Evolutionary conservation across 1,140 invertebrate species (phyloP).

Genomic region (Heliconius hermathena): DNA sequence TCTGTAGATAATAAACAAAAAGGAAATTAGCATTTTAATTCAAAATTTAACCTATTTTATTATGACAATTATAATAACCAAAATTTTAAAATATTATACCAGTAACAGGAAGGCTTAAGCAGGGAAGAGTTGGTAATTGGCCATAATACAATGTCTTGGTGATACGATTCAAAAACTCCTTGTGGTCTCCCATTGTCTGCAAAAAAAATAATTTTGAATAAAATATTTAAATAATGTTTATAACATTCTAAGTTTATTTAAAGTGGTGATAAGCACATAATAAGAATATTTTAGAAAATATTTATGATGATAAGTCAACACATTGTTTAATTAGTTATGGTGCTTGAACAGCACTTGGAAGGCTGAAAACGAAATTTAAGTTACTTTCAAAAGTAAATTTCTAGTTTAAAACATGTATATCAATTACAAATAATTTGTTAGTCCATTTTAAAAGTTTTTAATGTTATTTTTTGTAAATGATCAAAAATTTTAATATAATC

Average conservation of each 20-base stretch:
- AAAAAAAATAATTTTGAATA: conserved; percentile 37
- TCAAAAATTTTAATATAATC: not conserved
- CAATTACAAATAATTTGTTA: not conserved
- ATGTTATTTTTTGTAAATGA: no score
- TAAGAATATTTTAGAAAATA: not conserved
- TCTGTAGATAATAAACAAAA: no score
- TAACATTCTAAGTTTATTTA: no score
- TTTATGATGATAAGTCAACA: not conserved
- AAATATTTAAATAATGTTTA: no score
- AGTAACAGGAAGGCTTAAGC: conserved; percentile 90
- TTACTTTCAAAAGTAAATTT: not conserved
- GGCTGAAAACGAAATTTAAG: not conserved
- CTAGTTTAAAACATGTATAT: not conserved
- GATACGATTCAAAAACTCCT: conserved; percentile 89
- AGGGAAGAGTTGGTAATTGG: conserved; percentile 86
- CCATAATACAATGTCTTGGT: conserved; percentile 94
- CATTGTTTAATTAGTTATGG: not conserved
- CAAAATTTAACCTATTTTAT: no score
- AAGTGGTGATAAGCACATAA: not conserved
- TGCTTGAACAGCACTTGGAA: not conserved
- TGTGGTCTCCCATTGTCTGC: conserved; percentile 86
- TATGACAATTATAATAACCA: not conserved
- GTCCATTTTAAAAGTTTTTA: no score
- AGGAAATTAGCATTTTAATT: no score
- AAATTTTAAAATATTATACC: conserved; percentile 75